A percentile compares a stretch with the other conserved stretches of the same genome.
Conservation (phyloP, 2,888 invertebrate genomes). For the Neoscelio sp. region DNA sequence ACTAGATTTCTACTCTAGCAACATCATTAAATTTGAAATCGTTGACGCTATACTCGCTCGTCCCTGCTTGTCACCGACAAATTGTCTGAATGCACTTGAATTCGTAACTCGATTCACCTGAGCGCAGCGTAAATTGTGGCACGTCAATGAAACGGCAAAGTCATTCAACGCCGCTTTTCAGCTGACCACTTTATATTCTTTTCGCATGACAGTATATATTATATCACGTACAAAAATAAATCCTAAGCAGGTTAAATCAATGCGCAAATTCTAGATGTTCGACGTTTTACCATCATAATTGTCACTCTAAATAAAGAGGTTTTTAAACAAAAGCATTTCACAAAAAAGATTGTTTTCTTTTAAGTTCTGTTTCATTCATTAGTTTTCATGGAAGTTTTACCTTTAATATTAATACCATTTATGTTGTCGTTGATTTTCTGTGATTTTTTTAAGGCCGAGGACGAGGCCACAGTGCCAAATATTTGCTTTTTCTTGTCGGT, state of each 20-base stretch:
- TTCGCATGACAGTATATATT: no score
- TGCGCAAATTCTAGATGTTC: no score
- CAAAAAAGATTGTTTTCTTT: no score
- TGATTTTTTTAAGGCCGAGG: neutral
- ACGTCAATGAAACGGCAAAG: neutral
- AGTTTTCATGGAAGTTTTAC: neutral
- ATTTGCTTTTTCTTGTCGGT: neutral
- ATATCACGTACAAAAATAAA: no score
- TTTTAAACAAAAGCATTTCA: no score
- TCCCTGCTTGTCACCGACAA: neutral
- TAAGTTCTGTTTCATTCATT: no score
- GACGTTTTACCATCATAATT: no score
- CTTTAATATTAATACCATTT: neutral
- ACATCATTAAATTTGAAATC: slow-evolving; percentile 8
- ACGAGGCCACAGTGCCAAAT: neutral
- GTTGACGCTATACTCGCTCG: neutral
- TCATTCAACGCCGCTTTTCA: neutral
- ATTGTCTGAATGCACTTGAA: slow-evolving; percentile 19
- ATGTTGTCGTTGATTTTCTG: neutral
- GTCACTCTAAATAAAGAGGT: no score
- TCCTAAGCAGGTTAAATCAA: no score
- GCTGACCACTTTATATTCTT: neutral
- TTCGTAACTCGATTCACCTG: slow-evolving; percentile 17
- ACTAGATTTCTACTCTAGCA: neutral
- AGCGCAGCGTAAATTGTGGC: neutral